Evolutionary conservation across 37 sponge, comb jelly and placozoan species (phyloP).

Genomic region (Oscarella lobularis): DNA sequence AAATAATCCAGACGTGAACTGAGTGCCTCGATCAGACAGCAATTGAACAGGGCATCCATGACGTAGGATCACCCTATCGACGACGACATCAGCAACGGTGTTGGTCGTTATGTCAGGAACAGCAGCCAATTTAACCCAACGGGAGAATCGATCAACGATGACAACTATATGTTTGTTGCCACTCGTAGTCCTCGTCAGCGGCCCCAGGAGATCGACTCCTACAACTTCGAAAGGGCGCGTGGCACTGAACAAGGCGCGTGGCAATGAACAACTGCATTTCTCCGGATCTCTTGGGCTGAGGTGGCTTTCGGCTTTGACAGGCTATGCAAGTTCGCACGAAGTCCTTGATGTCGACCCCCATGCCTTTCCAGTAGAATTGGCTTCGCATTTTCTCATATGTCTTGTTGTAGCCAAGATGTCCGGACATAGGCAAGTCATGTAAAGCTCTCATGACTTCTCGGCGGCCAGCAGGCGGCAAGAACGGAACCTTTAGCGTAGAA

Average conservation of each 20-base stretch:
- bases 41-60: neutral
- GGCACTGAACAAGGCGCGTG: neutral
- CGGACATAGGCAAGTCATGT: neutral
- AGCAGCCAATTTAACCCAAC: neutral
- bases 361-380: neutral
- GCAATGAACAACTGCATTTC: neutral
- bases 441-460: too few relatives aligned
- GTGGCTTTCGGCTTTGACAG: neutral
- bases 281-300: neutral
- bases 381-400: neutral
- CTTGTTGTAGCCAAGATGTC: neutral
- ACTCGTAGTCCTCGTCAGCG: neutral
- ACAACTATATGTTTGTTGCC: neutral
- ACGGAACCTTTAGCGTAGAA: too few relatives aligned
- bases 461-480: too few relatives aligned
- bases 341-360: neutral
- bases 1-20: too few relatives aligned
- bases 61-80: neutral
- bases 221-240: neutral
- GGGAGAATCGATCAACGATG: neutral
- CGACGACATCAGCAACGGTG: neutral
- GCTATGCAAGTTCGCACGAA: neutral
- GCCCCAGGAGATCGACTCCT: neutral
- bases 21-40: neutral
- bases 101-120: neutral